A percentile compares a stretch with the other conserved stretches of the same genome.
Conservation (phyloP, 2,113 vertebrate genomes). For the Halichoeres trimaculatus region DNA sequence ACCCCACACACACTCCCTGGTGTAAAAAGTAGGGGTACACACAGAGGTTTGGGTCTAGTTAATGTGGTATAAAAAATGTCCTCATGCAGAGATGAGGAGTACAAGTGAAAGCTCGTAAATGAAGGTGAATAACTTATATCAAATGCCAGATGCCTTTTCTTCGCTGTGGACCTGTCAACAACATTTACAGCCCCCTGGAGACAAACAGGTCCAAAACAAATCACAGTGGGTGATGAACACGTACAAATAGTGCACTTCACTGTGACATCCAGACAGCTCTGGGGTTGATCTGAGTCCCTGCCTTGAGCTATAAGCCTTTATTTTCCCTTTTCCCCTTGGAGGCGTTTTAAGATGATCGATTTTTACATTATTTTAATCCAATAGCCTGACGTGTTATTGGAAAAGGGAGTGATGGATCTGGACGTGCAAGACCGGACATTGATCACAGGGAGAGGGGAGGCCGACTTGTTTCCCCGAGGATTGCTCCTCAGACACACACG, state of each 20-base stretch:
- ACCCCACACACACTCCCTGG: constrained; percentile 29
- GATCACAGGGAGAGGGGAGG: constrained; percentile 59
- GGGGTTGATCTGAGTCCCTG: constrained; percentile 8
- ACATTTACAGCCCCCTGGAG: constrained; percentile 13
- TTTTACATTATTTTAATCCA: constrained; percentile 75
- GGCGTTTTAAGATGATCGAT: constrained; percentile 70
- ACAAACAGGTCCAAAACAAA: constrained; percentile 8
- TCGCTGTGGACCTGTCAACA: constrained; percentile 15
- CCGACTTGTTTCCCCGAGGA: constrained; percentile 47
- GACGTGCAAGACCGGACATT: constrained; percentile 67
- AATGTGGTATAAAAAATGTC: background rate
- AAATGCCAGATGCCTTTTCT: constrained; percentile 21
- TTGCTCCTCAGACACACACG: background rate
- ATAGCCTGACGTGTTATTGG: constrained; percentile 65
- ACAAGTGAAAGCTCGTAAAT: constrained; percentile 9
- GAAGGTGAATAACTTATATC: constrained; percentile 33
- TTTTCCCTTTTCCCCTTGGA: constrained; percentile 33
- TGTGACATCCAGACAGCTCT: constrained; percentile 40
- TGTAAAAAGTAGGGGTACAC: constrained; percentile 20
- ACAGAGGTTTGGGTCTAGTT: background rate
- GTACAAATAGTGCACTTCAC: constrained; percentile 18
- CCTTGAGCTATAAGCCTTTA: constrained; percentile 40
- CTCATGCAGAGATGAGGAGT: constrained; percentile 7
- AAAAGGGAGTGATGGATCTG: constrained; percentile 67
- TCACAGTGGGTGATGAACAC: constrained; percentile 19